Percentiles rank a stretch among this genome's conserved stretches.
Conservation (phyloP, 2,113 vertebrate genomes). For the Ammodramus savannarum region DNA sequence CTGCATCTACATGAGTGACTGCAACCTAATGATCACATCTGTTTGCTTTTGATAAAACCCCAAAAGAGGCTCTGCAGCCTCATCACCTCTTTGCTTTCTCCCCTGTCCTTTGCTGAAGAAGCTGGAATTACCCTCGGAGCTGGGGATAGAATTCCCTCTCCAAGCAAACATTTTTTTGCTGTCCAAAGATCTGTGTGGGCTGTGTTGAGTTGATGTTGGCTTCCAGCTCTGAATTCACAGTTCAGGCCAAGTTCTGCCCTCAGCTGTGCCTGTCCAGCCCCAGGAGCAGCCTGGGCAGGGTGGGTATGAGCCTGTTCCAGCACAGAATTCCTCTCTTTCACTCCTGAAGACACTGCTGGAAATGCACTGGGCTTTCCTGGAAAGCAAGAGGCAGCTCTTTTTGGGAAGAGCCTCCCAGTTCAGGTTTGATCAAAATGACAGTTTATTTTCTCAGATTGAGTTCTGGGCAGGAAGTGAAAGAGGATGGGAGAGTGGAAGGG, state of each 20-base stretch:
- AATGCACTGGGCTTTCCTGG: not conserved
- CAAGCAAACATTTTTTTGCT: not conserved
- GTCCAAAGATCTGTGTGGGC: constrained; percentile 24
- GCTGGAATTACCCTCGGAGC: not conserved
- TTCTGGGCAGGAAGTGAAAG: not conserved
- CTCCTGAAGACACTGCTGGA: not conserved
- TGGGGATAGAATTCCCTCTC: not conserved
- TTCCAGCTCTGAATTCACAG: not conserved
- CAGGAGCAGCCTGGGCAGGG: not conserved
- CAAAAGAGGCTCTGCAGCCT: not conserved
- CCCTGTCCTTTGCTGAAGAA: not conserved
- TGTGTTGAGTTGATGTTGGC: constrained; percentile 32
- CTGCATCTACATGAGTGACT: not conserved
- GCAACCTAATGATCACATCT: not conserved
- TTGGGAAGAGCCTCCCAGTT: not conserved
- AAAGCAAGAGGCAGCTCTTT: not conserved
- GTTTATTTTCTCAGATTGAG: not conserved
- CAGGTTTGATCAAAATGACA: not conserved
- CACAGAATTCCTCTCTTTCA: not conserved
- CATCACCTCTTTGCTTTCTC: not conserved
- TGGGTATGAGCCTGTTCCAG: not conserved
- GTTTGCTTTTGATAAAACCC: not conserved
- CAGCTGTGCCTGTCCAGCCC: not conserved
- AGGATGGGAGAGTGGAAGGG: not conserved
- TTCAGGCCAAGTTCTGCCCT: not conserved